These are phyloP conservation scores for Heliconius ismenius DNA, from an alignment of 2,888 invertebrate genomes.

Conservation along the genomic window DNA sequence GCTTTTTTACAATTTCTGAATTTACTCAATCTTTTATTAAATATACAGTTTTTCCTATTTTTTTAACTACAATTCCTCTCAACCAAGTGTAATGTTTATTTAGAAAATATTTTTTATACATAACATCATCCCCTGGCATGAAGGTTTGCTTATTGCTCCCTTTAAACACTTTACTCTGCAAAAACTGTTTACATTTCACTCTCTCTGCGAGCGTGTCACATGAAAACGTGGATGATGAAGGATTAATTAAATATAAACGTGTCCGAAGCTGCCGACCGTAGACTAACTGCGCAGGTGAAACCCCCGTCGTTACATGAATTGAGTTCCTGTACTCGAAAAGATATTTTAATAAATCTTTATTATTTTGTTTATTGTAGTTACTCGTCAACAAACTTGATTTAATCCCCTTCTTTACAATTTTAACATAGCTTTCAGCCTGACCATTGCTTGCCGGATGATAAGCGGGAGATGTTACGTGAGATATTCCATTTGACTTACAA, in stretches of 20 bases:
- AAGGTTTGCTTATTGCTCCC: too few species aligned
- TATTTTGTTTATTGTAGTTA: constrained; percentile 13
- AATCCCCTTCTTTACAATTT: constrained; percentile 48
- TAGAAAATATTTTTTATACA: too few species aligned
- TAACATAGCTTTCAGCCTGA: constrained; percentile 47
- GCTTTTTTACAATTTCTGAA: too few species aligned
- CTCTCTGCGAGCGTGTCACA: too few species aligned
- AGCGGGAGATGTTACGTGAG: constrained; percentile 44
- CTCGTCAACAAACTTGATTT: constrained; percentile 40
- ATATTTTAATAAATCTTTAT: constrained; percentile 40
- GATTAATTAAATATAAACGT: too few species aligned
- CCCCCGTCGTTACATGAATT: constrained; percentile 37
- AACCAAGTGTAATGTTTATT: too few species aligned
- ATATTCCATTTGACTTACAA: constrained; percentile 42
- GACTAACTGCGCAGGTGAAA: constrained; percentile 43
- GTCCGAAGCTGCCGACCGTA: constrained; percentile 1
- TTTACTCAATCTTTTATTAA: too few species aligned
- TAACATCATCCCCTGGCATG: too few species aligned
- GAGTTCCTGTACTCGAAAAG: constrained; percentile 41
- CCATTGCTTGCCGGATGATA: constrained; percentile 48
- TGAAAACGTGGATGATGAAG: too few species aligned
- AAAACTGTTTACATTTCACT: background rate
- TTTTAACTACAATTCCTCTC: too few species aligned
- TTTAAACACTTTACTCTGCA: background rate
- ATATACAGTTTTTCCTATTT: too few species aligned